These are phyloP conservation scores for Athalia rosae DNA, from an alignment of 2,888 invertebrate genomes.

Conservation along the genomic window DNA sequence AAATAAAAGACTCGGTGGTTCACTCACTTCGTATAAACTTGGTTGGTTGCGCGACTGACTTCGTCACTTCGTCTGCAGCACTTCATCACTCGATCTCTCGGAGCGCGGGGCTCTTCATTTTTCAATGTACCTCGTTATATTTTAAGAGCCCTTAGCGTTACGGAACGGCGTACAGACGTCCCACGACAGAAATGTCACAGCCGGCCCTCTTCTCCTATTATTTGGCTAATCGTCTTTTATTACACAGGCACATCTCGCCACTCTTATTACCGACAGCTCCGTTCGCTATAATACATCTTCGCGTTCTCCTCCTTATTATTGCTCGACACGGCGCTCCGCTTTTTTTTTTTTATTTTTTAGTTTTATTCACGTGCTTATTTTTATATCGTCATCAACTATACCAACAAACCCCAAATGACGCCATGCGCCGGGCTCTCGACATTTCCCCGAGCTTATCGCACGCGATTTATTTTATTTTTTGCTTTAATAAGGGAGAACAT, in stretches of 20 bases:
- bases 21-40: background rate
- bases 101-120: constrained; percentile 40
- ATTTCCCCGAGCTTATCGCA: constrained; percentile 14
- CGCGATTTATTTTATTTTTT: background rate
- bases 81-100: constrained; percentile 33
- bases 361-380: constrained; percentile 9
- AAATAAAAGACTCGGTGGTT: background rate
- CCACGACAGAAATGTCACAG: constrained; percentile 40
- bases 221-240: constrained; percentile 44
- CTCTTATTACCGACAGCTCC: constrained; percentile 36
- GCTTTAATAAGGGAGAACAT: background rate
- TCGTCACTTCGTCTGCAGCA: constrained; percentile 7
- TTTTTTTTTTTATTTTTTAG: background rate
- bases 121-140: constrained; percentile 50
- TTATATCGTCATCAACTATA: constrained; percentile 21
- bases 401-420: background rate
- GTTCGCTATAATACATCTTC: background rate
- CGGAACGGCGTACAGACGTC: constrained; percentile 36
- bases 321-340: constrained; percentile 2
- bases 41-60: background rate
- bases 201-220: constrained; percentile 41
- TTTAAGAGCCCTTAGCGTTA: constrained; percentile 44
- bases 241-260: constrained; percentile 35
- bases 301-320: constrained; percentile 31
- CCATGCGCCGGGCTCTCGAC: constrained; percentile 30